These are phyloP conservation scores for Copidosoma floridanum DNA, from an alignment of 1,140 invertebrate species.

Conservation along the genomic window DNA sequence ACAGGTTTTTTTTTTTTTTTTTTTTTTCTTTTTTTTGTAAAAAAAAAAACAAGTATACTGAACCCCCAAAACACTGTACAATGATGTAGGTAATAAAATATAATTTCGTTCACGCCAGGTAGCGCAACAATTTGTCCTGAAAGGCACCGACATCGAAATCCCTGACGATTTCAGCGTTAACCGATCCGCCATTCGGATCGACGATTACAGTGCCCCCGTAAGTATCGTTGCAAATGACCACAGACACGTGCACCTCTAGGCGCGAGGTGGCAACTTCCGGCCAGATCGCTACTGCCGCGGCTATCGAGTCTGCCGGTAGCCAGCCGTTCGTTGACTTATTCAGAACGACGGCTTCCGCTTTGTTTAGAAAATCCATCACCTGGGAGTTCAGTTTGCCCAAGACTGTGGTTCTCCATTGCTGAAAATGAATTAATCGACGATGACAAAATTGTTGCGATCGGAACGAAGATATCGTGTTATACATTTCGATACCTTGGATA, in stretches of 20 bases:
- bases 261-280: conserved; percentile 31
- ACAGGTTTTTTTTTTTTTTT: no score
- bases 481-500: conserved; percentile 44
- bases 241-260: conserved; percentile 22
- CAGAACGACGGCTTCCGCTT: conserved; percentile 44
- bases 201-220: no score
- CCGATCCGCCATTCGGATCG: conserved; percentile 24
- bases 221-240: conserved; percentile 11
- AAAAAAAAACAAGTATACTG: no score
- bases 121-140: conserved; percentile 7
- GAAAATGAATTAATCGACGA: background rate
- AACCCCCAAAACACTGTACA: no score
- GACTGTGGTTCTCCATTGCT: conserved; percentile 51
- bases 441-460: no score
- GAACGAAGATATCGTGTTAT: no score
- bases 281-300: conserved; percentile 40
- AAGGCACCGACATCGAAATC: conserved; percentile 4
- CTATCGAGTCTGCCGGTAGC: conserved; percentile 41
- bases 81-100: no score
- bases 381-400: conserved; percentile 44
- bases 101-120: conserved; percentile 14
- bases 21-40: no score
- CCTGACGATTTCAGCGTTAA: conserved; percentile 33
- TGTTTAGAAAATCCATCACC: conserved; percentile 51
- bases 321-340: conserved; percentile 28